Evolutionary conservation across 2,888 invertebrate genomes (phyloP).

Genomic region (Spisula solida): DNA sequence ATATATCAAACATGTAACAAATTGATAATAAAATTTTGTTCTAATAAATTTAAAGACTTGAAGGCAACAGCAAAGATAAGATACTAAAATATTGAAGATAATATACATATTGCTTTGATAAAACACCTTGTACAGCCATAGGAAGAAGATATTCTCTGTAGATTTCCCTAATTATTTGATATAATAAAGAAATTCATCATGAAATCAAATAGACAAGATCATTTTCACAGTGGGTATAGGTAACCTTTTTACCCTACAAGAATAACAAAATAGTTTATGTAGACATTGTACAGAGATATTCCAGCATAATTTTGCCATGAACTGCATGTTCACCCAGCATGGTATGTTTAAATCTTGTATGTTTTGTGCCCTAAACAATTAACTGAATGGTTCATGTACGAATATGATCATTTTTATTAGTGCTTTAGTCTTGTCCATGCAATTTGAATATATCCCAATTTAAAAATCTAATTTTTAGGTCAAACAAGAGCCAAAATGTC

Average conservation of each 20-base stretch:
- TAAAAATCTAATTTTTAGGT: too few relatives aligned
- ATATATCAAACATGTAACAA: slow-evolving; percentile 15
- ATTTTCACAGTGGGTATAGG: not conserved
- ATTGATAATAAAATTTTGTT: not conserved
- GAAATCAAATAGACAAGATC: not conserved
- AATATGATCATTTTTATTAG: too few relatives aligned
- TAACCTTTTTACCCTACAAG: not conserved
- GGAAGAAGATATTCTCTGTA: not conserved
- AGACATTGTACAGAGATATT: too few relatives aligned
- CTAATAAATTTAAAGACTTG: not conserved
- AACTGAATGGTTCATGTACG: too few relatives aligned
- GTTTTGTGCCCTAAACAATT: too few relatives aligned
- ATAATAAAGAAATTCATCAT: not conserved
- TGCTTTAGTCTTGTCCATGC: too few relatives aligned
- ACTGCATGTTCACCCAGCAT: too few relatives aligned
- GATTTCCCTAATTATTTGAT: not conserved
- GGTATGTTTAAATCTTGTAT: too few relatives aligned
- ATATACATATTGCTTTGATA: not conserved
- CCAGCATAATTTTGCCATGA: too few relatives aligned
- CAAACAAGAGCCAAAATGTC: too few relatives aligned
- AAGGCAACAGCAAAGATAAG: not conserved
- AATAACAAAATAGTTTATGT: not conserved
- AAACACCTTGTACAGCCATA: not conserved
- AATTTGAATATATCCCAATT: too few relatives aligned
- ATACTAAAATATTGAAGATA: not conserved